Percentiles rank a stretch among this genome's conserved stretches.
Conservation (phyloP, 2,888 invertebrate genomes). For the Arenicola marina region DNA sequence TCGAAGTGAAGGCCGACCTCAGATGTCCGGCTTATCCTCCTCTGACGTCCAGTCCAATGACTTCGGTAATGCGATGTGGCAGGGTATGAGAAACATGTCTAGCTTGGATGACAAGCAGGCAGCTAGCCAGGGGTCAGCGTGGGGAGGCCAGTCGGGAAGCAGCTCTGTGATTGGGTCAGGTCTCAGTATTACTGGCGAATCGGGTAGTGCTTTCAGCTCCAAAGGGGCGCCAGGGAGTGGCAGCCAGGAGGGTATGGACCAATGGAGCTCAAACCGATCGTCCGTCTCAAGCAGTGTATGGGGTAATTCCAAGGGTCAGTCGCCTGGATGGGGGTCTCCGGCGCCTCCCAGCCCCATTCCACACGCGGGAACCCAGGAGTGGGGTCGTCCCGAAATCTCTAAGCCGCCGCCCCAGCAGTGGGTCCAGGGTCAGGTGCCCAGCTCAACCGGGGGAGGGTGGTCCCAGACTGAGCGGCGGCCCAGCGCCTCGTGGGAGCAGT, state of each 20-base stretch:
- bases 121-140: background rate
- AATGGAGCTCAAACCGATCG: background rate
- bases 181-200: background rate
- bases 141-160: background rate
- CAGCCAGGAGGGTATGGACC: background rate
- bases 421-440: background rate
- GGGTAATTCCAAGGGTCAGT: background rate
- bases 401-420: conserved; percentile 3
- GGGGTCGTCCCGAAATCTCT: conserved; percentile 25
- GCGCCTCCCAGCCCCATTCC: conserved; percentile 23
- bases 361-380: conserved; percentile 33
- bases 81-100: background rate
- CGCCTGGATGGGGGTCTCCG: conserved; percentile 31
- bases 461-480: background rate
- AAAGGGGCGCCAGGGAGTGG: background rate
- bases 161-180: conserved; percentile 8
- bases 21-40: background rate
- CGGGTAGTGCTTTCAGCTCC: background rate
- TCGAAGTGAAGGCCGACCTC: background rate
- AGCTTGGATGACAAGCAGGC: background rate
- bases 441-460: conserved; percentile 12
- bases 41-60: background rate
- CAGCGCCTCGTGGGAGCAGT: background rate
- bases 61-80: conserved; percentile 6
- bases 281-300: background rate